These are phyloP conservation scores for Unio delphinus DNA, from an alignment of 2,888 invertebrate species.

Conservation along the genomic window DNA sequence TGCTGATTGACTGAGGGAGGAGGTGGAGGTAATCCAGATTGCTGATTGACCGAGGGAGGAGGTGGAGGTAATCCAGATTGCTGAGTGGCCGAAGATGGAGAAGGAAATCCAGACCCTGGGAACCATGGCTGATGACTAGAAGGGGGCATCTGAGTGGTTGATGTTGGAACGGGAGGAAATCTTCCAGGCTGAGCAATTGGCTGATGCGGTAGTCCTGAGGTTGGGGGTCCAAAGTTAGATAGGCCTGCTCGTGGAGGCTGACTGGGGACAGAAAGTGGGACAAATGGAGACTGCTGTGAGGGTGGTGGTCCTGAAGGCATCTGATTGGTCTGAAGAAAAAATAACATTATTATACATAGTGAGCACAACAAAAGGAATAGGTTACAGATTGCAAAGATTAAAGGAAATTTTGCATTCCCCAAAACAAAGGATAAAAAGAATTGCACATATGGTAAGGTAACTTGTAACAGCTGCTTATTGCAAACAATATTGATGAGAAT, in stretches of 20 bases:
- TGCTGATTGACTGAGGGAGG: slow-evolving; percentile 14
- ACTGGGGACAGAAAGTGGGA: slow-evolving; percentile 1
- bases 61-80: slow-evolving; percentile 20
- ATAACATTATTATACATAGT: neutral
- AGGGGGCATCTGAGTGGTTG: slow-evolving; percentile 1
- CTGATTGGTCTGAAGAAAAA: slow-evolving; percentile 4
- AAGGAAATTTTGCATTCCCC: too few relatives aligned
- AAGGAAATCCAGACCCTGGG: slow-evolving; percentile 1
- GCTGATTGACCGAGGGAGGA: slow-evolving; percentile 12
- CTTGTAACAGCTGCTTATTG: too few relatives aligned
- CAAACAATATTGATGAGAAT: too few relatives aligned
- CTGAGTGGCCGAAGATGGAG: slow-evolving; percentile 11
- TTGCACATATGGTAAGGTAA: too few relatives aligned
- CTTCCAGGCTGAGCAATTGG: slow-evolving; percentile 12
- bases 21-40: slow-evolving; percentile 22
- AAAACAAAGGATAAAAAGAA: too few relatives aligned
- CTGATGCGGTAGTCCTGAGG: slow-evolving; percentile 8
- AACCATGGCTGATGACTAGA: slow-evolving; percentile 5
- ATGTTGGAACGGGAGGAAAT: slow-evolving; percentile 10
- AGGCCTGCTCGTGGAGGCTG: neutral
- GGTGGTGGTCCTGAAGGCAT: slow-evolving; percentile 5
- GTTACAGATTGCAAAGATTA: too few relatives aligned
- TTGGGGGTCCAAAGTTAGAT: slow-evolving; percentile 3
- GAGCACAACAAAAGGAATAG: neutral
- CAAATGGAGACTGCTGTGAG: slow-evolving; percentile 1